Conservation (phyloP, 2,888 invertebrate genomes). For the Tanytarsus gracilentus region DNA sequence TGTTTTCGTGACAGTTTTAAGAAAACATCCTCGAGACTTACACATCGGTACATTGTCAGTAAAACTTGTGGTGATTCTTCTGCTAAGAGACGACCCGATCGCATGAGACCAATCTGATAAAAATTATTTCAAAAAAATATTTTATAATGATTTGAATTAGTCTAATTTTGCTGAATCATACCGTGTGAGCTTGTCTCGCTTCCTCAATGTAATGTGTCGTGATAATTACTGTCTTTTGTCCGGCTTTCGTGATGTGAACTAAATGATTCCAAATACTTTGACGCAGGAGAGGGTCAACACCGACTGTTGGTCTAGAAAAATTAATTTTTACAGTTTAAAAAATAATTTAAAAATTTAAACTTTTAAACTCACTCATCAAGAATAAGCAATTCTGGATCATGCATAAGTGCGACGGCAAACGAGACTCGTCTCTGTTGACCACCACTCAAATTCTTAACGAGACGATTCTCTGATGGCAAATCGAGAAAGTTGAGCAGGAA, state of each 20-base stretch:
- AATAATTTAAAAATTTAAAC: not conserved
- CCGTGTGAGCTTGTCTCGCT: conserved; percentile 81
- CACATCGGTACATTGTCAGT: conserved; percentile 72
- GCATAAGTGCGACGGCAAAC: conserved; percentile 85
- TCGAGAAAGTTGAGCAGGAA: conserved; percentile 86
- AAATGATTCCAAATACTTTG: conserved; percentile 93
- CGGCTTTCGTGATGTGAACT: conserved; percentile 79
- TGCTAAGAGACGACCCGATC: conserved; percentile 80
- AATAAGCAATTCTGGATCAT: conserved; percentile 84
- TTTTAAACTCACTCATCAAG: conserved; percentile 57
- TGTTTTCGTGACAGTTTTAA: conserved; percentile 78
- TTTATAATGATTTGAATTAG: conserved; percentile 22
- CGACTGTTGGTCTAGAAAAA: conserved; percentile 62
- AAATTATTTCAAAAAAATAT: conserved; percentile 25
- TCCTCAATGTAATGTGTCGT: conserved; percentile 95
- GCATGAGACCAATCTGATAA: conserved; percentile 83
- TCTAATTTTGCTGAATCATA: conserved; percentile 45
- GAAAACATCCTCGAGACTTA: conserved; percentile 85
- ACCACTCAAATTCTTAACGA: conserved; percentile 74
- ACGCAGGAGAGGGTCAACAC: conserved; percentile 80
- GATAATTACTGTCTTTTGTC: conserved; percentile 85
- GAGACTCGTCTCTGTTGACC: conserved; percentile 87
- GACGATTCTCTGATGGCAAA: conserved; percentile 74
- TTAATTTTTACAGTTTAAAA: not conserved
- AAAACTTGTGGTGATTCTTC: conserved; percentile 82